Evolutionary conservation across 1,140 invertebrate genomes (phyloP), one percentile per base, ranked within the genome.

Genomic region (Eufriesea mexicana): DNA sequence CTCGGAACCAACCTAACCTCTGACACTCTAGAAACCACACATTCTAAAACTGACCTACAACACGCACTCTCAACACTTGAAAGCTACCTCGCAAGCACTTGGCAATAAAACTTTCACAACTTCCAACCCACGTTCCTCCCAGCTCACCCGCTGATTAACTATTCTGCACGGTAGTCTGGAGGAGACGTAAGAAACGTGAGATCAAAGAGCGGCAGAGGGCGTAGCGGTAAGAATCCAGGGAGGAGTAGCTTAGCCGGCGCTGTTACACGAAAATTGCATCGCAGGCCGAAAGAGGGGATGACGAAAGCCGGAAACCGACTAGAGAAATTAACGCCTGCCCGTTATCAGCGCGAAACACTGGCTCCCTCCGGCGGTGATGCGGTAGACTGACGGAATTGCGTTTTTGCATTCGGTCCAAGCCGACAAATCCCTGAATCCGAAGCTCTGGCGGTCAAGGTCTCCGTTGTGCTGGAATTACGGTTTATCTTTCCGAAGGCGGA

Each of bases 391-490:
- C 28, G 47, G 66, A 78, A 81, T 84, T 68, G 74, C 61, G 70
- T 85, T 87, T 87, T 85, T 85, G 66, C 66, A 88, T 85, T 76
- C 55, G 61, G 47, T n/a, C 54, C 55, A n/a, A 57, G 25, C 62
- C 77, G 76, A 75, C 23, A 84, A 78, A 86, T 85, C 77, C 54
- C 74, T 83, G 82, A 85, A 89, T 88, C 75, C 83, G 35, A 61
- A 66, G 28, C 70, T 12, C n/a, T 62, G 66, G 74, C 81, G 84
- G 84, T 90, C 89, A 87, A 87, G 87, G 81, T 89, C 80, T 64
- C 23, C 61, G 72, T 66, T 76, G 77, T 61, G 51, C 45, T 45
- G 45, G 78, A 79, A 81, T 84, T 84, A 84, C 59, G 86, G 70
- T 80, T 90, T 85, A 85, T 89, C 88, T 78, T 54, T 76, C 68